Evolutionary conservation across 2,113 vertebrate genomes (phyloP), one percentile per base, ranked within the genome.

Genomic region (Benitochromis conjunctus): DNA sequence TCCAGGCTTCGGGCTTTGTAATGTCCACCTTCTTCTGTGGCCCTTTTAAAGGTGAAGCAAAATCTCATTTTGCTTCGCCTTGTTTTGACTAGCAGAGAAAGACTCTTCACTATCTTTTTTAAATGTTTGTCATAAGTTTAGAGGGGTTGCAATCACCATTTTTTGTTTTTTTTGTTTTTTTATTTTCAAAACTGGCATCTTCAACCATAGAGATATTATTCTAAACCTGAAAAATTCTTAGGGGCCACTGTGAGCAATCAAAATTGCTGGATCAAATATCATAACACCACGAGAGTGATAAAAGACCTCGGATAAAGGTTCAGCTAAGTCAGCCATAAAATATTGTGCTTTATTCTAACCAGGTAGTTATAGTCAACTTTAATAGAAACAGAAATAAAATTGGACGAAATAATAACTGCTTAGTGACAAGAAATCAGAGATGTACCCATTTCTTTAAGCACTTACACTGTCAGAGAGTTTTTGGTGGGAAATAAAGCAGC

Each of bases 1-100:
- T 88, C 58, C 81, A 86, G 54, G 86, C 90, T 91, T 82, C 48
- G 16, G 88, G 86, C 91, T 88, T 89, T 79, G 84, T 43, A 82
- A 69, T 71, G 79, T 87, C 71, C 89, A 64, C 71, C 64, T 79
- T 71, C 82, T 86, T 82, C 34, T 83, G 34, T 16, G 41, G 38
- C 71, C 24, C 29, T 90, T 64, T 85, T 54, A 85, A 82, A 80
- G 29, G 62, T 4, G 4, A 78, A 60, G 62, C 38, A 51, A 82
- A 88, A 83, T 85, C 10, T 38, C 9, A 91, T 64, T 83, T 84
- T 86, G 57, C 31, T 85, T 86, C 43, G 0, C 71, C 71, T 79
- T 83, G 55, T 85, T 69, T 71, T 58, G 58, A 81, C 62, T 41
- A 41, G 41, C 16, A 46, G 51, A 76, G 53, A 64, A 64, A 69